Conservation (phyloP, 1,140 invertebrate genomes). For the Potamilus streckersoni region DNA sequence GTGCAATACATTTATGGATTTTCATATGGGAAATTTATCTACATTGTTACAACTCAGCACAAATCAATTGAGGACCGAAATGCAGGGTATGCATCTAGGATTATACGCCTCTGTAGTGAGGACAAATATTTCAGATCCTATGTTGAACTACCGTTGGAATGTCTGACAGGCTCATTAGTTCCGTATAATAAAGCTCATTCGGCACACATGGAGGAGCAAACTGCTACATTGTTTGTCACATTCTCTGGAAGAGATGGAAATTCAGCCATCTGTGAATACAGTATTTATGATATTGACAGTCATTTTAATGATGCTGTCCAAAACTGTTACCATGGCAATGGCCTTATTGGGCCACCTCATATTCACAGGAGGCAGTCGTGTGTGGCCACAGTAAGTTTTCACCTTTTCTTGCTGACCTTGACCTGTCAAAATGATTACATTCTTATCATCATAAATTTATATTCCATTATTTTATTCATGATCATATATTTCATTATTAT, state of each 20-base stretch:
- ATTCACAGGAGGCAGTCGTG: slow-evolving; percentile 41
- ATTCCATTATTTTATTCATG: too few relatives aligned
- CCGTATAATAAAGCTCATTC: slow-evolving; percentile 92
- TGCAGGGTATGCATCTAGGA: slow-evolving; percentile 83
- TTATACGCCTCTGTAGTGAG: slow-evolving; percentile 95
- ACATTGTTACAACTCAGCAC: slow-evolving; percentile 95
- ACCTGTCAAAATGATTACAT: too few relatives aligned
- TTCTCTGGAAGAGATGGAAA: slow-evolving; percentile 77
- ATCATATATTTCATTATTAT: too few relatives aligned
- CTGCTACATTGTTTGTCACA: slow-evolving; percentile 92
- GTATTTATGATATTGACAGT: slow-evolving; percentile 88
- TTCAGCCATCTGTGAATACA: slow-evolving; percentile 93
- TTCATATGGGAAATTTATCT: slow-evolving; percentile 94
- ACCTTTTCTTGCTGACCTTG: background rate
- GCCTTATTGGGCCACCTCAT: slow-evolving; percentile 57
- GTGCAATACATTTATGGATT: slow-evolving; percentile 98
- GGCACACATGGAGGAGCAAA: slow-evolving; percentile 94
- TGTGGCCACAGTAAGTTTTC: slow-evolving; percentile 43
- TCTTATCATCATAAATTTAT: too few relatives aligned
- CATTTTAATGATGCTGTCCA: slow-evolving; percentile 99
- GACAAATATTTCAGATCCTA: slow-evolving; percentile 98
- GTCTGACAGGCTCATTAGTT: slow-evolving; percentile 80
- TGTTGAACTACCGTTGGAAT: slow-evolving; percentile 96
- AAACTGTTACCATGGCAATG: slow-evolving; percentile 82
- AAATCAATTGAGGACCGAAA: slow-evolving; percentile 68